Base-by-base conservation (phyloP, 2,797 vertebrate genomes). In the Graptemys geographica region DNA sequence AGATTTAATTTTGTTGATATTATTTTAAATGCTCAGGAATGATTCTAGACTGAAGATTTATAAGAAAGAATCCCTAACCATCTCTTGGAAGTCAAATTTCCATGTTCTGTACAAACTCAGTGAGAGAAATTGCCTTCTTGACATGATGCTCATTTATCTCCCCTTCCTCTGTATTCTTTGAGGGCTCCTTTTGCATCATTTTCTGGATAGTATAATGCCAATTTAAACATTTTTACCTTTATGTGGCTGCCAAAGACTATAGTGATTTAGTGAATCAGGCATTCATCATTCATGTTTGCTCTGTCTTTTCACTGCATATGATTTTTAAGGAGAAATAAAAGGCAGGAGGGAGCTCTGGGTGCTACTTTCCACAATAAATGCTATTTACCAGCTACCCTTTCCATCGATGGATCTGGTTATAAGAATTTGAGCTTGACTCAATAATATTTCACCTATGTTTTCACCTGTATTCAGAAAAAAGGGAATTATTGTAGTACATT, bases 81-180 rank as follows among this genome's bases (percentile, higher is more conserved):
- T 87, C 83, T 93, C 89, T 87, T 94, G 93, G 89, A 97, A 95
- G 90, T 92, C 86, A 95, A 94, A 97, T 97, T 96, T 94, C 88
- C 92, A 96, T 80, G 86, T 97, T 96, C 92, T 90, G 62, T 89
- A 72, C 92, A 95, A 96, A 92, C 90, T 94, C 81, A 33, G 81
- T 96, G 95, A 97, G 93, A 96, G 93, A 95, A 97, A 96, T 93
- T 96, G 88, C 88, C 57, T 97, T 94, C 88, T 89, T 96, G 94
- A 94, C 83, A 81, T 78, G 93, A 90, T 89, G 31, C 56, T 93
- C 88, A 96, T 96, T 95, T 95, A 95, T 97, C 88, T 97, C 93
- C 49, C 51, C 87, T 95, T 72, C 87, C 44, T 83, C 27, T 23
- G 59, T 90, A 90, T 92, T 96, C 82, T 95, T 96, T 92, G 88